Evolutionary conservation across 2,113 vertebrate species (phyloP).

Genomic region (Numida meleagris): DNA sequence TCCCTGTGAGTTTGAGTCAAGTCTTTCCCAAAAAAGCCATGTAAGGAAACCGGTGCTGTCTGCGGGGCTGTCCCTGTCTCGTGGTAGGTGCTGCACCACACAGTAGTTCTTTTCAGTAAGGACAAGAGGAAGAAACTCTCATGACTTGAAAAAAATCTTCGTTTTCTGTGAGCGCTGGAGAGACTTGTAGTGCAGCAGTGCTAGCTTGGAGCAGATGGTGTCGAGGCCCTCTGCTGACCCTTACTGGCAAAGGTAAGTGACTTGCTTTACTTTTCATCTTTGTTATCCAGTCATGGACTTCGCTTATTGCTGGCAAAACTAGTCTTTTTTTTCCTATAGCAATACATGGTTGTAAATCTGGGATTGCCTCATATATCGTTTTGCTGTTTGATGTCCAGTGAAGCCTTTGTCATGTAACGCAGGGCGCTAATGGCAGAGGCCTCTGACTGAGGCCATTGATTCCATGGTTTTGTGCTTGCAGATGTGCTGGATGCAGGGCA

Average conservation of each 20-base stretch:
- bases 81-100: background rate
- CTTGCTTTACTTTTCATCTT: background rate
- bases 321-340: background rate
- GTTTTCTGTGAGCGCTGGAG: background rate
- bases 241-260: background rate
- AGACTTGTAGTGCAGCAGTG: background rate
- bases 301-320: background rate
- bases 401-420: background rate
- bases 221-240: background rate
- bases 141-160: background rate
- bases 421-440: background rate
- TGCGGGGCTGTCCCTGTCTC: background rate
- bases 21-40: background rate
- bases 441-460: background rate
- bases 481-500: rapidly evolving
- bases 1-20: background rate
- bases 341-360: background rate
- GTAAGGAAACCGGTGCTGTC: background rate
- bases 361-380: background rate
- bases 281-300: background rate
- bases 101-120: background rate
- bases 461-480: rapidly evolving
- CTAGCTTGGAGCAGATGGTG: background rate
- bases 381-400: background rate
- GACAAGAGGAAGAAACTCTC: background rate